These are phyloP conservation scores for Seladonia tumulorum DNA, from an alignment of 2,888 invertebrate species.

Conservation along the genomic window DNA sequence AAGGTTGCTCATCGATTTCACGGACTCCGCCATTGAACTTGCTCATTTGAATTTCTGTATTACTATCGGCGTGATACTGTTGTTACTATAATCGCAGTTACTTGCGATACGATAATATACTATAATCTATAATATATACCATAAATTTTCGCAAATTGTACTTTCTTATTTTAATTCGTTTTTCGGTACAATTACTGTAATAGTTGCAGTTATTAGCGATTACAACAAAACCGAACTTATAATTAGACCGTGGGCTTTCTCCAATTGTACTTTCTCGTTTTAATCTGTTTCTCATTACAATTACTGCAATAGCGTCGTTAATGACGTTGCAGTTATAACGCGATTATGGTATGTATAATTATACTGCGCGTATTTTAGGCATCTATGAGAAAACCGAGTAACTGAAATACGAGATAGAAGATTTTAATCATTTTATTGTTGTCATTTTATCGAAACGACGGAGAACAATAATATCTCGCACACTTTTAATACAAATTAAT, in stretches of 20 bases:
- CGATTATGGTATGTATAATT: background rate
- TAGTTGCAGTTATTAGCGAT: background rate
- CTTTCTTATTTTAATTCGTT: background rate
- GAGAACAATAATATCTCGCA: too few relatives aligned
- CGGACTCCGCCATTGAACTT: background rate
- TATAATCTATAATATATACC: too few relatives aligned
- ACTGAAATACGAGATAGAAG: background rate
- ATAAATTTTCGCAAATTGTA: background rate
- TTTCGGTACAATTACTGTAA: background rate
- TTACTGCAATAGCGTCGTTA: background rate
- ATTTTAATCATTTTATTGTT: too few relatives aligned
- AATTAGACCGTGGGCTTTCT: background rate
- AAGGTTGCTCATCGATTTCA: background rate
- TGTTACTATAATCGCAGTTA: background rate
- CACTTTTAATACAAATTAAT: too few relatives aligned
- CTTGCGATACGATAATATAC: too few relatives aligned
- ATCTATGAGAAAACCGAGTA: background rate
- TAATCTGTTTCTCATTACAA: background rate
- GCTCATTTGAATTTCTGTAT: background rate
- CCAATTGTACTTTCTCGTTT: background rate
- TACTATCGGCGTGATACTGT: background rate
- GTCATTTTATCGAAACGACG: too few relatives aligned
- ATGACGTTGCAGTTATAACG: background rate
- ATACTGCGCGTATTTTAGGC: background rate
- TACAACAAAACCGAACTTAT: background rate